These are phyloP conservation scores for Psococerastis gibbosa DNA, from an alignment of 2,888 invertebrate genomes.

Conservation along the genomic window DNA sequence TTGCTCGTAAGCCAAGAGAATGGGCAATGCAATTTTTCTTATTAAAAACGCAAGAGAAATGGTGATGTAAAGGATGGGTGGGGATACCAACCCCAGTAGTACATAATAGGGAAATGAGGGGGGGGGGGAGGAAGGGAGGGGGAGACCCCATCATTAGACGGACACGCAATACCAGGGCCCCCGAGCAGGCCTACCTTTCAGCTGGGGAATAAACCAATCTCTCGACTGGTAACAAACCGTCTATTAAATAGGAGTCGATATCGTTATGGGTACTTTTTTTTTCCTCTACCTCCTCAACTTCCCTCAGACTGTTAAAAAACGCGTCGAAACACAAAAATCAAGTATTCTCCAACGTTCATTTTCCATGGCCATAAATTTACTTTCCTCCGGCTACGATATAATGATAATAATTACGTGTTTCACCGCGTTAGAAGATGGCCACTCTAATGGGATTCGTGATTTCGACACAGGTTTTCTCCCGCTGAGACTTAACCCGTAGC, in stretches of 20 bases:
- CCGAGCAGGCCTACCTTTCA: not conserved
- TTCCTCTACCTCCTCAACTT: not conserved
- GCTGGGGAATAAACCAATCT: not conserved
- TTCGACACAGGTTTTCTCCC: not conserved
- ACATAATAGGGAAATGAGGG: no score
- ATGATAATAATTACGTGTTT: conserved; percentile 9
- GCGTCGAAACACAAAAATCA: conserved; percentile 1
- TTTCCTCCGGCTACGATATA: conserved; percentile 10
- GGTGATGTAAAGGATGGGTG: no score
- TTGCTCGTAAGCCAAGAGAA: no score
- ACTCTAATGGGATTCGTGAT: not conserved
- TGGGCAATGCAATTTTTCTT: no score
- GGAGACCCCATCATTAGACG: not conserved
- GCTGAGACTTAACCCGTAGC: not conserved
- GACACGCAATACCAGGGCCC: no score
- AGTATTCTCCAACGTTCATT: conserved; percentile 5
- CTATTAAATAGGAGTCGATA: conserved; percentile 9
- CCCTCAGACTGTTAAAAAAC: conserved; percentile 5
- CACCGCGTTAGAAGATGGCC: conserved; percentile 3
- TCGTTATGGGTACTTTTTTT: conserved; percentile 10
- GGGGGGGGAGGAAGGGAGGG: no score
- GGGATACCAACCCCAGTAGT: no score
- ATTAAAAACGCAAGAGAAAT: no score
- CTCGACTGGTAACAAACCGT: not conserved
- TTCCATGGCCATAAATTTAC: conserved; percentile 3